Base-by-base conservation (phyloP, 2,888 invertebrate genomes). In the Lepidonotus clava region DNA sequence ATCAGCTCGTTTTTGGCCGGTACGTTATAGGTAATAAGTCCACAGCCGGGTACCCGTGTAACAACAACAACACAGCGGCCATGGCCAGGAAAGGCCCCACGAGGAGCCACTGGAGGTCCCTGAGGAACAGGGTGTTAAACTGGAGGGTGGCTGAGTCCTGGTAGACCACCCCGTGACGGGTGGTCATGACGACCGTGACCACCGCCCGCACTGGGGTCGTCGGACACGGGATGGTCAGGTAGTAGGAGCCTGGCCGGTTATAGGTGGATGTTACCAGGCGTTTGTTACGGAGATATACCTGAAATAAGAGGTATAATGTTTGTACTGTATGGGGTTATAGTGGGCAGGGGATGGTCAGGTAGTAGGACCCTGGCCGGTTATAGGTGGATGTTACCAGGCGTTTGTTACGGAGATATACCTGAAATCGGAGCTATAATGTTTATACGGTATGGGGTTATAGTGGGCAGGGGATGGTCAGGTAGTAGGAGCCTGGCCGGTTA, bases 11-110 rank as follows among this genome's bases (percentile, higher is more conserved):
- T 24, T 88, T 88, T 28, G 71, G 14, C 14, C 38, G 21, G 14
- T 80, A 38, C 14, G 87, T 88, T 34, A 87, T 56, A 6, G 88
- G 88, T n/a, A 88, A 66, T 36, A 88, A 51, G 61, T 88, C 88
- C 18, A 77, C 87, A 4, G 87, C 86, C 40, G 88, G 88, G 85
- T 88, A 88, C 21, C 88, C 88, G 80, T 87, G 86, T 21, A 87
- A 40, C 28, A 88, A 61, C 1, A 88, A 83, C 28, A 88, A 66
- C 5, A 87, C 40, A 14, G 53, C 83, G 0, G 53, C 83, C 51
- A 86, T 86, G n/a, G 83, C 86, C 28, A 88, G 28, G 28, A 84
- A 84, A 18, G 88, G 88, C 28, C 84, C 36, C 38, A 87, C 67
- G 41, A 88, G 83, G 66, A 88, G 76, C 88, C 88, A 88, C 76